Evolutionary conservation across 2,888 invertebrate genomes (phyloP), one percentile per base, ranked within the genome.

Genomic region (Emesis furor): DNA sequence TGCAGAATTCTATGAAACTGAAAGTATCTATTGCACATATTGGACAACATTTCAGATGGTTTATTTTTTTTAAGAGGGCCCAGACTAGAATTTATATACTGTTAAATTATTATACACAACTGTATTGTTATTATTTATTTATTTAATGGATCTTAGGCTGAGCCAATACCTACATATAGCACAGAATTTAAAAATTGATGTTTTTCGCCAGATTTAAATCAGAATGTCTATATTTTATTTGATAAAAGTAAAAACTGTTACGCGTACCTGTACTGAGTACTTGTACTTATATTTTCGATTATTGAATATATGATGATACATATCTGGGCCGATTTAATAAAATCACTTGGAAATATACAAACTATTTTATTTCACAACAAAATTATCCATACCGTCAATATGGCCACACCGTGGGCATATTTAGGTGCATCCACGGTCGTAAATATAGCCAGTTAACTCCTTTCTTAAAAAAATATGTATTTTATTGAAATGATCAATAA

Each of bases 391-490:
- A 69, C 39, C 39, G 68, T 37, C 12, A 69, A 37, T 69, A 8
- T 69, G 68, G 39, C 39, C 37, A 69, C 12, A 39, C 32, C 14
- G 32, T 69, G 68, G 68, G 68, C 68, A 69, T 37, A 69, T 69
- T 69, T 37, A 69, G n/a, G n/a, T n/a, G n/a, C 37, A 35, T 37
- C n/a, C 37, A 37, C 37, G 30, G 37, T 37, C 68, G 68, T 39
- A 69, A 69, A 69, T 69, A 39, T 39, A 39, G 17, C 68, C 68
- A 69, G 39, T 69, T 69, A n/a, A n/a, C 35, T 2, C 37, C 7
- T 37, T 69, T 37, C 39, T 69, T 37, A n/a, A 37, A 32, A 69
- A 69, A 37, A 69, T 69, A 17, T 55, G n/a, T 55, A 55, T 55
- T 55, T 17, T 55, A 55, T 17, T 55, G 55, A 55, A 55, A 55